Evolutionary conservation across 2,888 invertebrate genomes (phyloP).

Genomic region (Drosophila paranaensis): DNA sequence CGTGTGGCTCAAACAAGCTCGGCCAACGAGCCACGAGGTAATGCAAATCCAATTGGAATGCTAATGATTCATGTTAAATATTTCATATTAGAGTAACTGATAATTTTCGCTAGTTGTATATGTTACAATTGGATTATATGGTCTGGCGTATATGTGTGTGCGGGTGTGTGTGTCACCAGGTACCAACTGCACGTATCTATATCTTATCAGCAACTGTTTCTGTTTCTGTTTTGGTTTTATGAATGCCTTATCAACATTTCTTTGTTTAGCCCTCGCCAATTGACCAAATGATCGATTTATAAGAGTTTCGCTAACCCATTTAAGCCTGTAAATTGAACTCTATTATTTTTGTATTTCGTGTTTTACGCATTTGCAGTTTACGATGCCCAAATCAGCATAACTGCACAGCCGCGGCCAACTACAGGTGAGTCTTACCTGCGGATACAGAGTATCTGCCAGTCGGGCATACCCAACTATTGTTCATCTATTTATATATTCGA

Average conservation of each 20-base stretch:
- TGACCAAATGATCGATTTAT: slow-evolving; percentile 49
- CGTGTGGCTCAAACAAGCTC: slow-evolving; percentile 81
- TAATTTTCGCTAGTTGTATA: slow-evolving; percentile 39
- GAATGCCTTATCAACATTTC: slow-evolving; percentile 36
- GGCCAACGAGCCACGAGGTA: slow-evolving; percentile 79
- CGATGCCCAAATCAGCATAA: slow-evolving; percentile 80
- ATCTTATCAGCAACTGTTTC: slow-evolving; percentile 65
- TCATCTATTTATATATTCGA: not conserved
- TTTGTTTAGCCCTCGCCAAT: slow-evolving; percentile 32
- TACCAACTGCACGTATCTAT: slow-evolving; percentile 43
- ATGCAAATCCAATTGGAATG: slow-evolving; percentile 3
- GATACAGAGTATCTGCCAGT: not conserved
- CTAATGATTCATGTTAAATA: slow-evolving; percentile 53
- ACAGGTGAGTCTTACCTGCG: slow-evolving; percentile 34
- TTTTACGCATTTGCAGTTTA: slow-evolving; percentile 75
- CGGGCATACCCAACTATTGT: not conserved
- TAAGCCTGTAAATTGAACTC: not conserved
- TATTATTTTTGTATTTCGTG: not conserved
- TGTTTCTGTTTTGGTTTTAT: slow-evolving; percentile 42
- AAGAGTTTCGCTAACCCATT: not conserved
- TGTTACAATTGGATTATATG: slow-evolving; percentile 56
- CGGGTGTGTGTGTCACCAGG: slow-evolving; percentile 35
- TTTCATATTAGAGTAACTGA: slow-evolving; percentile 38
- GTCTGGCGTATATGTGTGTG: slow-evolving; percentile 9
- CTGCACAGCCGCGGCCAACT: slow-evolving; percentile 73